phyloP scores from a whole-genome alignment of 2,113 vertebrate genomes.

The Pterophyllum scalare region DNA sequence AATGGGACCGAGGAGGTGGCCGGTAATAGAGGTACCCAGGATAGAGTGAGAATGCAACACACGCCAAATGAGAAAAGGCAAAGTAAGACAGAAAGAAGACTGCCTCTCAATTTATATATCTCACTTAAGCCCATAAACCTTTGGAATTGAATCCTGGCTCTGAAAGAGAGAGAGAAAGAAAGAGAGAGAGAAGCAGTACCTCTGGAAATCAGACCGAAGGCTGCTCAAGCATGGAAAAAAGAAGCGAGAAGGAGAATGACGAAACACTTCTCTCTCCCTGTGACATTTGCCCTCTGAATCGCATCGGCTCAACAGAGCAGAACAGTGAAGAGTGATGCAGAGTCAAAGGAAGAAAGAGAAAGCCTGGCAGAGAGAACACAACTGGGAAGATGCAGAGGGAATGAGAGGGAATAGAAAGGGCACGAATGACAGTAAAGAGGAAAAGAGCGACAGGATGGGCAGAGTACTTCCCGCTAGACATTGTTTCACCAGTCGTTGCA shows the following conservation, averaged over 20 bases:
- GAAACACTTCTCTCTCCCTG: constrained; percentile 50
- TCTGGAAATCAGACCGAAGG: constrained; percentile 42
- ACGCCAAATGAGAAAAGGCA: constrained; percentile 41
- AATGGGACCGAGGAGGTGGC: constrained; percentile 5
- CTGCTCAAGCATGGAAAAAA: constrained; percentile 36
- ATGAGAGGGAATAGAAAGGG: constrained; percentile 27
- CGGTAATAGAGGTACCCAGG: neutral
- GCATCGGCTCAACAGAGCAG: constrained; percentile 59
- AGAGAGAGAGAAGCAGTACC: neutral
- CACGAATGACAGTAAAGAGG: constrained; percentile 56
- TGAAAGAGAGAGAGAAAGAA: constrained; percentile 8
- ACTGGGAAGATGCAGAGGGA: constrained; percentile 21
- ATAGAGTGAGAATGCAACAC: constrained; percentile 36
- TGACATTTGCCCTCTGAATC: constrained; percentile 74
- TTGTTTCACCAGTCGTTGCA: constrained; percentile 63
- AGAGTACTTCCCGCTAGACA: constrained; percentile 55
- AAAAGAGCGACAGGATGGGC: constrained; percentile 40
- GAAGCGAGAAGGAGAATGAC: constrained; percentile 40
- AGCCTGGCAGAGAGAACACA: constrained; percentile 16
- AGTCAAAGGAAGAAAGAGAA: constrained; percentile 40
- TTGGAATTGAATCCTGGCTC: constrained; percentile 56
- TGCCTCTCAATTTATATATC: constrained; percentile 52
- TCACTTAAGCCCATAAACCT: constrained; percentile 65
- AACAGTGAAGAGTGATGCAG: constrained; percentile 49
- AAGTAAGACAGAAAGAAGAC: constrained; percentile 58